Conservation (phyloP, 1,140 invertebrate genomes). For the Panagrolaimus sp. region DNA sequence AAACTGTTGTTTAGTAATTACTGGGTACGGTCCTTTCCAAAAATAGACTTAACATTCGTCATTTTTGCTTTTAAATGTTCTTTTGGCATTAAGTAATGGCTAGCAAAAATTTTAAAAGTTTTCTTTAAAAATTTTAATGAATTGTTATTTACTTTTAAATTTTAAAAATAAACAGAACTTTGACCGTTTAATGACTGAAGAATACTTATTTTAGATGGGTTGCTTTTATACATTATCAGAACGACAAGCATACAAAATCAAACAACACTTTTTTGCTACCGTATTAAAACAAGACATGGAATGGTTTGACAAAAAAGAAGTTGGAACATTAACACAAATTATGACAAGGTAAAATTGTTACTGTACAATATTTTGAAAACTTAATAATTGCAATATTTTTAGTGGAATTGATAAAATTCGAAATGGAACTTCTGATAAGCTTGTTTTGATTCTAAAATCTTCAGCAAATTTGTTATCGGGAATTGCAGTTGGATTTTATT, state of each 20-base stretch:
- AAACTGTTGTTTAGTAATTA: too few relatives aligned
- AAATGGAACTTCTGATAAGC: conserved; percentile 12
- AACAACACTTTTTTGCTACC: background rate
- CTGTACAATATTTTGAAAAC: background rate
- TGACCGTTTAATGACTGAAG: background rate
- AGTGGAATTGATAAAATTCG: conserved; percentile 18
- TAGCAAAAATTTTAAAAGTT: too few relatives aligned
- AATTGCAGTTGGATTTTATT: conserved; percentile 26
- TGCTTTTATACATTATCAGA: conserved; percentile 17
- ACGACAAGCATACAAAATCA: conserved; percentile 13
- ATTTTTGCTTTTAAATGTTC: too few relatives aligned
- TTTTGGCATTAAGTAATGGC: too few relatives aligned
- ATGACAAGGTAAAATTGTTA: conserved; percentile 1
- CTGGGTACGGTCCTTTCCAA: too few relatives aligned
- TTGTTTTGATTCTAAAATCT: background rate
- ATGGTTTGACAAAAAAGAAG: conserved; percentile 14
- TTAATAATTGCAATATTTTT: conserved; percentile 2
- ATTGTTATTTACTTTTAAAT: background rate
- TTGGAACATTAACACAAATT: background rate
- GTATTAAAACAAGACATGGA: conserved; percentile 14
- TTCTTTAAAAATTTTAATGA: background rate
- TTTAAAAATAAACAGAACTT: too few relatives aligned
- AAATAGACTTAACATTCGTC: too few relatives aligned
- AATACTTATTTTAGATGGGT: background rate
- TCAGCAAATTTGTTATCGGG: conserved; percentile 35